phyloP scores from a whole-genome alignment of 2,888 invertebrate genomes.

The Synanthedon myopaeformis region DNA sequence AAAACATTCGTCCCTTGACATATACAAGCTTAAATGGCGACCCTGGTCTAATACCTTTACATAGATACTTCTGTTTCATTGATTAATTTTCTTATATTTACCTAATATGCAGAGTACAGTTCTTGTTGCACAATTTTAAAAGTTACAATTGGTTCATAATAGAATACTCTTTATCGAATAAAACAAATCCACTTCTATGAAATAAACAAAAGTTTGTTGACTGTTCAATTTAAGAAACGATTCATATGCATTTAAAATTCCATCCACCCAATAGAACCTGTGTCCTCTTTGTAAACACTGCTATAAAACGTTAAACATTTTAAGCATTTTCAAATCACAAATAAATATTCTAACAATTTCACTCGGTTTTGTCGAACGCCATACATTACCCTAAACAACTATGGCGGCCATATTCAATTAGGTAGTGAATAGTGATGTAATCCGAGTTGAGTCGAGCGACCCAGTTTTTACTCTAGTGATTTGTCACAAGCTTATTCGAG shows the following conservation, averaged over 20 bases:
- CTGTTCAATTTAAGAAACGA: conserved; percentile 65
- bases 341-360: conserved; percentile 63
- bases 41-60: conserved; percentile 31
- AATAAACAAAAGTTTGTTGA: conserved; percentile 72
- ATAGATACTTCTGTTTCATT: conserved; percentile 34
- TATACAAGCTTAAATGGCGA: conserved; percentile 72
- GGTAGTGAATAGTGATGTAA: too few relatives aligned
- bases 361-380: conserved; percentile 67
- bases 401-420: conserved; percentile 57
- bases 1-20: conserved; percentile 40
- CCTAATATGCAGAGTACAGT: conserved; percentile 60
- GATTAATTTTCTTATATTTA: conserved; percentile 37
- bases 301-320: conserved; percentile 63
- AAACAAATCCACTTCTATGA: conserved; percentile 56
- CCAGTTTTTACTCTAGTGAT: too few relatives aligned
- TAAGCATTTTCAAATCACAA: conserved; percentile 63
- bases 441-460: too few relatives aligned
- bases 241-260: conserved; percentile 54
- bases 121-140: conserved; percentile 59
- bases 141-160: conserved; percentile 60
- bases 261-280: conserved; percentile 49
- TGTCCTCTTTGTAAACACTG: conserved; percentile 58
- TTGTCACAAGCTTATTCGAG: conserved; percentile 29
- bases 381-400: conserved; percentile 71
- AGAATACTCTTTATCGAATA: conserved; percentile 47